Conservation (phyloP, 2,888 invertebrate genomes). For the Troilus luridus region DNA sequence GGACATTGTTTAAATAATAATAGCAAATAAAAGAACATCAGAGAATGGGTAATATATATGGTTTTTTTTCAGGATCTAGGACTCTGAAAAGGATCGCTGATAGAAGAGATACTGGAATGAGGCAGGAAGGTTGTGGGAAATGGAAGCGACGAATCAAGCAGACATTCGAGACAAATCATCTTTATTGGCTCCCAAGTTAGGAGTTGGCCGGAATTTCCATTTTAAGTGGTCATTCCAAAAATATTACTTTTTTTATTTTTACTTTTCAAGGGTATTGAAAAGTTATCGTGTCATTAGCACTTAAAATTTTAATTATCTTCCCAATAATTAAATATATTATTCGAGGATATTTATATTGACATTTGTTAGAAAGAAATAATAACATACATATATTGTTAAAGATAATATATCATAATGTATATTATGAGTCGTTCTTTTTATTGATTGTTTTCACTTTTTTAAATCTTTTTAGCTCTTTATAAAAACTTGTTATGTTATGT, state of each 20-base stretch:
- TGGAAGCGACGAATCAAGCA: constrained; percentile 25
- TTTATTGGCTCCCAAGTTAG: constrained; percentile 15
- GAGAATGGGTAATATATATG: too few relatives aligned
- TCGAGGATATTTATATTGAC: neutral
- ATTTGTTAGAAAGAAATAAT: neutral
- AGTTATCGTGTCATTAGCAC: neutral
- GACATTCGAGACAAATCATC: neutral
- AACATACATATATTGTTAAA: too few relatives aligned
- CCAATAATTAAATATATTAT: neutral
- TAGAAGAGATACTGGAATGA: neutral
- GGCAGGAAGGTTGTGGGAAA: neutral
- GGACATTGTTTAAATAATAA: too few relatives aligned
- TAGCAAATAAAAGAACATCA: too few relatives aligned
- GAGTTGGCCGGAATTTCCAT: neutral
- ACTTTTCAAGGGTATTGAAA: neutral
- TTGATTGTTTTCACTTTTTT: too few relatives aligned
- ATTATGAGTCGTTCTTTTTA: too few relatives aligned
- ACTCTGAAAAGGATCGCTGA: neutral
- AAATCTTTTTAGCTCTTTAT: too few relatives aligned
- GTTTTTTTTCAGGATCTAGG: neutral
- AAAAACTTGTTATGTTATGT: too few relatives aligned
- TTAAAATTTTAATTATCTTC: neutral
- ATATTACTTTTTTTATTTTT: neutral
- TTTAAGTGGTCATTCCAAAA: constrained; percentile 5
- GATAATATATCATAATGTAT: neutral